Evolutionary conservation across 23 tunicate genomes (phyloP).

Genomic region (Styela clava): DNA sequence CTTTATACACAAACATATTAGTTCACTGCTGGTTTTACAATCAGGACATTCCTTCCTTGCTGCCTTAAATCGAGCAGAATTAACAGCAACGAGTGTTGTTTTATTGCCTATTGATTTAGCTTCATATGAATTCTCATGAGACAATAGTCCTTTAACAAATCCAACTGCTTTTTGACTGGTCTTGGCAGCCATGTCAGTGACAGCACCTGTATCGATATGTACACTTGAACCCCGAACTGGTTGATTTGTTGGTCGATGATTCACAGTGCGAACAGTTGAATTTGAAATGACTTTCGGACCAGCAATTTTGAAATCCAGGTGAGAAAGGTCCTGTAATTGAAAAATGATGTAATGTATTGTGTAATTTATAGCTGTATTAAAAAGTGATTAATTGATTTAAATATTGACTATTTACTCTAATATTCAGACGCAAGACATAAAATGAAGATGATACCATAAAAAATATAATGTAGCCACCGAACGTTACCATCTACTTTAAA

Average conservation of each 20-base stretch:
- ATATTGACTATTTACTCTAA: no score
- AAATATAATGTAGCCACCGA: no score
- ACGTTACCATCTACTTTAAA: no score
- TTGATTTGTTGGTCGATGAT: background rate
- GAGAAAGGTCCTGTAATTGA: background rate
- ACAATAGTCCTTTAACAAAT: constrained; percentile 10
- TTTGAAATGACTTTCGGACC: background rate
- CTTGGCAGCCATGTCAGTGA: background rate
- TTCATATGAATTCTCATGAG: constrained; percentile 9
- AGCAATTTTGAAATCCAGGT: background rate
- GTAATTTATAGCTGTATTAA: no score
- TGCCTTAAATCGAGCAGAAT: background rate
- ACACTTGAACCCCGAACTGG: constrained; percentile 3
- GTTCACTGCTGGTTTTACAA: background rate
- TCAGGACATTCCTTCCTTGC: constrained; percentile 7
- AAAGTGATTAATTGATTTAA: no score
- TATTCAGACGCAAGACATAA: no score
- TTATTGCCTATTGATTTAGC: background rate
- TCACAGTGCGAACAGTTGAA: background rate
- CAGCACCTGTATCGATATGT: constrained; percentile 1
- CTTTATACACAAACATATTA: constrained; percentile 2
- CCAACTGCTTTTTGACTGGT: constrained; percentile 17
- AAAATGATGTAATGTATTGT: no score
- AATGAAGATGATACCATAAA: no score
- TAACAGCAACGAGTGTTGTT: background rate